These are phyloP conservation scores for Dugesia japonica DNA, from an alignment of 2,888 invertebrate species.

Conservation along the genomic window DNA sequence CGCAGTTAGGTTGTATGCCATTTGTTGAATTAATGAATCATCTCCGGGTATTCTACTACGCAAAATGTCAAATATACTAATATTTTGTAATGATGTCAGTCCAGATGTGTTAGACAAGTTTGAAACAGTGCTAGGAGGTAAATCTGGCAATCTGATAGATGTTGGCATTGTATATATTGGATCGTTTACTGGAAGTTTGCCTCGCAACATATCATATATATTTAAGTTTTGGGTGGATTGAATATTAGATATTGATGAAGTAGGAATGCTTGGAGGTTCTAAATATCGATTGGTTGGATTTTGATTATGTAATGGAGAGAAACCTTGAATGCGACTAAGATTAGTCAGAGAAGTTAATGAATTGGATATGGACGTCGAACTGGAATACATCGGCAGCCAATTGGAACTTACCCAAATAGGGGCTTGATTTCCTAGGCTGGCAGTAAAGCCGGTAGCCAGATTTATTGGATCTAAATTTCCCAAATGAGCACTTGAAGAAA, in stretches of 20 bases:
- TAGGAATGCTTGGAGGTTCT: background rate
- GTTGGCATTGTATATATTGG: background rate
- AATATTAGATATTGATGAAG: background rate
- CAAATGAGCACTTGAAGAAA: background rate
- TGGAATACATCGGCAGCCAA: background rate
- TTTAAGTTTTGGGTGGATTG: background rate
- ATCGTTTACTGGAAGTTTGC: background rate
- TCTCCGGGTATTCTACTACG: background rate
- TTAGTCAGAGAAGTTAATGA: background rate
- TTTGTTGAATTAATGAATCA: conserved; percentile 15
- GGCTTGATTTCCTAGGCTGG: background rate
- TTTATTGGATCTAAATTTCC: background rate
- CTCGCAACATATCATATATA: background rate
- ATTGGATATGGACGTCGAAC: background rate
- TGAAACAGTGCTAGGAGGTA: background rate
- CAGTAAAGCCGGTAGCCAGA: background rate
- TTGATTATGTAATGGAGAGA: background rate
- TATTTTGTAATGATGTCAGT: background rate
- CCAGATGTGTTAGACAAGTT: background rate
- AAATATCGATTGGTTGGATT: background rate
- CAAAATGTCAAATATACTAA: background rate
- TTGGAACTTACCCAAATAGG: background rate
- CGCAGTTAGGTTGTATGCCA: background rate
- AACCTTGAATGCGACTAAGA: conserved; percentile 5
- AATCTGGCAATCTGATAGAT: background rate